Percentiles rank a stretch among this genome's conserved stretches.
These are phyloP conservation scores for Danionella cerebrum DNA, from an alignment of 2,113 vertebrate species.

Conservation along the genomic window DNA sequence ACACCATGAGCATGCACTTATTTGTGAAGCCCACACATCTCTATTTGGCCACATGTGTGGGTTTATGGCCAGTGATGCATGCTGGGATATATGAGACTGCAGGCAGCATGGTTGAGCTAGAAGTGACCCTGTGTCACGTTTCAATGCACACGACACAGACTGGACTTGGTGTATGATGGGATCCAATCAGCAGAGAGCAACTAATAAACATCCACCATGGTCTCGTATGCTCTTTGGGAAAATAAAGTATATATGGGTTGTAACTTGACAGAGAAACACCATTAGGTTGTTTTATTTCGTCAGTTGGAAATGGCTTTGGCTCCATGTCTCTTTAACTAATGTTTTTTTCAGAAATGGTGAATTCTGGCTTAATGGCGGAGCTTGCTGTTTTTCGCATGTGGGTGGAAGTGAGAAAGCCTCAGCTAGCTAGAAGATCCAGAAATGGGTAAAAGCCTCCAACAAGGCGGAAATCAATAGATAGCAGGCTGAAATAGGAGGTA, in stretches of 20 bases:
- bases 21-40: conserved; percentile 2
- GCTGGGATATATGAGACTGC: conserved; percentile 32
- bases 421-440: neutral
- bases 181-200: conserved; percentile 17
- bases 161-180: neutral
- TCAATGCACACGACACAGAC: neutral
- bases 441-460: neutral
- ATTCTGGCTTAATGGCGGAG: neutral
- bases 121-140: conserved; percentile 21
- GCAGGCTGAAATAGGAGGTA: neutral
- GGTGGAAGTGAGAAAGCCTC: neutral
- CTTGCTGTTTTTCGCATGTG: neutral
- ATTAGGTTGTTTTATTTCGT: neutral
- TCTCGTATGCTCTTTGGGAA: neutral
- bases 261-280: neutral
- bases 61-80: conserved; percentile 35
- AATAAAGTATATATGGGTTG: neutral
- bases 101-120: conserved; percentile 13
- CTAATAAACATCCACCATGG: neutral
- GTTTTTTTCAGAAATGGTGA: neutral
- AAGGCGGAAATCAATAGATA: neutral
- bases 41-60: conserved; percentile 29
- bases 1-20: neutral
- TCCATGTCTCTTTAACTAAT: neutral
- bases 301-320: neutral